Percentiles rank a stretch among this genome's conserved stretches.
phyloP scores from a whole-genome alignment of 2,797 vertebrate species.

The Bryconaethiops microstoma region DNA sequence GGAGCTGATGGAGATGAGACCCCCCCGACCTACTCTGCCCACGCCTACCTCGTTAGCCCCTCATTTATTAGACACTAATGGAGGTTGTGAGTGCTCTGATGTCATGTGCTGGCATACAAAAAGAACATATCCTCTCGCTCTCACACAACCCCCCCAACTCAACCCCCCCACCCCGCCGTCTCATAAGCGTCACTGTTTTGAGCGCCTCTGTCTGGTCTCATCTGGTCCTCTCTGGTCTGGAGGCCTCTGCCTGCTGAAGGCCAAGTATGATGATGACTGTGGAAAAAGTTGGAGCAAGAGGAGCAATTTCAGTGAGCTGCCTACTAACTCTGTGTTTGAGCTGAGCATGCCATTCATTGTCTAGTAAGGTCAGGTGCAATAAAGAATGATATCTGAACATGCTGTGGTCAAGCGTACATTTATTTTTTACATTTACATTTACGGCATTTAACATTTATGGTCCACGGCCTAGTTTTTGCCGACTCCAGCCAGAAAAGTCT shows the following conservation, averaged over 20 bases:
- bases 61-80: slow-evolving; percentile 85
- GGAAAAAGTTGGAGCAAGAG: slow-evolving; percentile 18
- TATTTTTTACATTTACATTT: too few species aligned
- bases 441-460: too few species aligned
- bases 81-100: slow-evolving; percentile 78
- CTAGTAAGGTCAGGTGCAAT: slow-evolving; percentile 61
- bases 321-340: slow-evolving; percentile 1
- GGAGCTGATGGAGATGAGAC: slow-evolving; percentile 70
- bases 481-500: slow-evolving; percentile 46
- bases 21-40: slow-evolving; percentile 51
- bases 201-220: slow-evolving; percentile 41
- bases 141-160: background rate
- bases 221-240: slow-evolving; percentile 19
- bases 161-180: background rate
- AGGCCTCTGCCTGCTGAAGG: slow-evolving; percentile 17
- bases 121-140: slow-evolving; percentile 65
- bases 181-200: slow-evolving; percentile 45
- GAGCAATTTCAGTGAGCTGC: slow-evolving; percentile 2
- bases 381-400: slow-evolving; percentile 46
- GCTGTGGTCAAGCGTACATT: slow-evolving; percentile 60
- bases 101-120: slow-evolving; percentile 73
- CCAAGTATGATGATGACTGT: slow-evolving; percentile 19
- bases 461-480: slow-evolving; percentile 58
- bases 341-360: slow-evolving; percentile 35
- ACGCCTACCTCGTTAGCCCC: slow-evolving; percentile 75